Percentiles rank a stretch among this genome's conserved stretches.
Conservation (phyloP, 2,113 vertebrate species). For the Rhabdomys dilectus region DNA sequence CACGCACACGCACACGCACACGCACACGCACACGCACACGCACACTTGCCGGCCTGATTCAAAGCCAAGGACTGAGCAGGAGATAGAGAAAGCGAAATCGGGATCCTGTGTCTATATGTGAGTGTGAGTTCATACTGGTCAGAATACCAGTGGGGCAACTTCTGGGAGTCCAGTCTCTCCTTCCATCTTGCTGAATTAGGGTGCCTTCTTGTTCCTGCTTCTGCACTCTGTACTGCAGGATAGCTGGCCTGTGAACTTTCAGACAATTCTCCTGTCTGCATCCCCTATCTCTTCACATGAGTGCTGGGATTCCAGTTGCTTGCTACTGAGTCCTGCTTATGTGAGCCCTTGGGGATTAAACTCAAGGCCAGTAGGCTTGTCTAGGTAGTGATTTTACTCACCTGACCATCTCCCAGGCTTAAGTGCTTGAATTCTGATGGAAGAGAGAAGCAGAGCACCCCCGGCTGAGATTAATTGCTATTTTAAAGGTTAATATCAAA, state of each 20-base stretch:
- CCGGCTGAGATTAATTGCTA: background rate
- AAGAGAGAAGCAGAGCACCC: background rate
- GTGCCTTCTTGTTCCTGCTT: too few species aligned
- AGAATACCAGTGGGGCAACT: background rate
- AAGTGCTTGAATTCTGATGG: conserved; percentile 28
- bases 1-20: too few species aligned
- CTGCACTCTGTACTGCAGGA: background rate
- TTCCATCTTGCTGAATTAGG: background rate
- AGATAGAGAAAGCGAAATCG: background rate
- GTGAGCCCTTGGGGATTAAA: background rate
- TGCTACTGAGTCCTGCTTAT: background rate
- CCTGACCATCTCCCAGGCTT: too few species aligned
- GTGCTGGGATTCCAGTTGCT: background rate
- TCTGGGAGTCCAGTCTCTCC: background rate
- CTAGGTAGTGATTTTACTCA: background rate
- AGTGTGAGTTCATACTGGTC: background rate
- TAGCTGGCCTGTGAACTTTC: background rate
- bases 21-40: background rate
- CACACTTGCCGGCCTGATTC: background rate
- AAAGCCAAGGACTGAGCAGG: background rate
- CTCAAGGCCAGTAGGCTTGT: too few species aligned
- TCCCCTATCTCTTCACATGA: background rate
- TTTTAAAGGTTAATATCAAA: conserved; percentile 60
- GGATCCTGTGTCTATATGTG: background rate
- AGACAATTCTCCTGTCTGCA: background rate